A percentile compares a stretch with the other conserved stretches of the same genome.
These are phyloP conservation scores for Buceros bicornis DNA, from an alignment of 2,797 vertebrate genomes.

Conservation along the genomic window DNA sequence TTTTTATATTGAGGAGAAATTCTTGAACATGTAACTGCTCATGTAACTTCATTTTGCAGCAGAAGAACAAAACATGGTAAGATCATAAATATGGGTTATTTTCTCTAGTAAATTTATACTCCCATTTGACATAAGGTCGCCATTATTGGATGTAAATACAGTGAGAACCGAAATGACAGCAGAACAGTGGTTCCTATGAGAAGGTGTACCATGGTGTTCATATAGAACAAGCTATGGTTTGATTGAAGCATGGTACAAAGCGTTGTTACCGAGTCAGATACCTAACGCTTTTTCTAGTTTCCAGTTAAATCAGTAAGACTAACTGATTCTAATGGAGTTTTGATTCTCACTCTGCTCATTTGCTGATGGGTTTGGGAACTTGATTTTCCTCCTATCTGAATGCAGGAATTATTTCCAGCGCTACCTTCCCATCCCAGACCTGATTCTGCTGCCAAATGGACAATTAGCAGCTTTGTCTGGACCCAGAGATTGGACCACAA, in stretches of 20 bases:
- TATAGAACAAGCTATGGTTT: not conserved
- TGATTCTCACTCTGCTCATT: not conserved
- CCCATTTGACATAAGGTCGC: not conserved
- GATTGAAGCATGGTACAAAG: not conserved
- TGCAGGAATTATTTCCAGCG: not conserved
- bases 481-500: not conserved
- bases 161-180: not conserved
- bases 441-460: not conserved
- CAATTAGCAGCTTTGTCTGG: not conserved
- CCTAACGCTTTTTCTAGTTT: not conserved
- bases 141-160: not conserved
- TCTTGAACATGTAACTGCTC: not conserved
- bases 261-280: not conserved
- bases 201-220: not conserved
- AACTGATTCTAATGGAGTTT: slow-evolving; percentile 20
- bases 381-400: not conserved
- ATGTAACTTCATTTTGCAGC: not conserved
- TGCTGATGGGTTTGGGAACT: not conserved
- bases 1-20: not conserved
- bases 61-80: not conserved
- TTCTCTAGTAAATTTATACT: not conserved
- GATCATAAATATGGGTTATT: not conserved
- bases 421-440: not conserved
- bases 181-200: not conserved
- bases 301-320: not conserved